phyloP scores from a whole-genome alignment of 1,140 invertebrate species.

The Lordiphosa clarofinis region DNA sequence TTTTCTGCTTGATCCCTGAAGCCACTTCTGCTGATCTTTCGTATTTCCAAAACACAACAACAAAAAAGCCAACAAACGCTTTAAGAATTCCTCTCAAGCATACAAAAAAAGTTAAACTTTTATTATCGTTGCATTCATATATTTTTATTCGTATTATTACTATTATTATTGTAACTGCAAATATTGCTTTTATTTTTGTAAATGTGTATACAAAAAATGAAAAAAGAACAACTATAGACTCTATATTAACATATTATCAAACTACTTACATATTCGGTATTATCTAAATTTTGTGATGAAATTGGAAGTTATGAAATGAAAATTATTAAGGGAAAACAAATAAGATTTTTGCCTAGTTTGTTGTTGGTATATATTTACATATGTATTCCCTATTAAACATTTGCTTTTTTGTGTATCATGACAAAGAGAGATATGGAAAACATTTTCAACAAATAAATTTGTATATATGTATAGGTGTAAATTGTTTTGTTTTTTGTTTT shows the following conservation, averaged over 20 bases:
- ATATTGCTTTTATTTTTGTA: conserved; percentile 50
- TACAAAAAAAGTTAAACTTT: conserved; percentile 62
- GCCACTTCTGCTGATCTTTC: conserved; percentile 19
- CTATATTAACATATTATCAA: conserved; percentile 48
- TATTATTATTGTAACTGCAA: conserved; percentile 55
- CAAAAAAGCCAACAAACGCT: conserved; percentile 16
- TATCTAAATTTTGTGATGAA: conserved; percentile 38
- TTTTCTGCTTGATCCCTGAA: conserved; percentile 37
- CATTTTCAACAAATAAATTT: conserved; percentile 66
- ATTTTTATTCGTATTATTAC: conserved; percentile 52
- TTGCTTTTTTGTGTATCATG: conserved; percentile 50
- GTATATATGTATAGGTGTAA: conserved; percentile 63
- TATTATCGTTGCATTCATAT: conserved; percentile 41
- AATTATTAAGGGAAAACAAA: conserved; percentile 43
- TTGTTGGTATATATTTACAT: conserved; percentile 52
- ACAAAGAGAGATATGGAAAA: conserved; percentile 30
- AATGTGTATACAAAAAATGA: conserved; percentile 54
- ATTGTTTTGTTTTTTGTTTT: conserved; percentile 11
- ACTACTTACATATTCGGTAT: conserved; percentile 56
- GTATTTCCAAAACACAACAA: conserved; percentile 25
- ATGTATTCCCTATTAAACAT: conserved; percentile 53
- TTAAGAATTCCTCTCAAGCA: conserved; percentile 52
- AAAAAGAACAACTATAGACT: conserved; percentile 31
- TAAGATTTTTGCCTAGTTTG: conserved; percentile 35
- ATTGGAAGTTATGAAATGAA: conserved; percentile 31